Percentiles rank a stretch among this genome's conserved stretches.
Conservation (phyloP, 2,888 invertebrate genomes). For the Frankliniella fusca region DNA sequence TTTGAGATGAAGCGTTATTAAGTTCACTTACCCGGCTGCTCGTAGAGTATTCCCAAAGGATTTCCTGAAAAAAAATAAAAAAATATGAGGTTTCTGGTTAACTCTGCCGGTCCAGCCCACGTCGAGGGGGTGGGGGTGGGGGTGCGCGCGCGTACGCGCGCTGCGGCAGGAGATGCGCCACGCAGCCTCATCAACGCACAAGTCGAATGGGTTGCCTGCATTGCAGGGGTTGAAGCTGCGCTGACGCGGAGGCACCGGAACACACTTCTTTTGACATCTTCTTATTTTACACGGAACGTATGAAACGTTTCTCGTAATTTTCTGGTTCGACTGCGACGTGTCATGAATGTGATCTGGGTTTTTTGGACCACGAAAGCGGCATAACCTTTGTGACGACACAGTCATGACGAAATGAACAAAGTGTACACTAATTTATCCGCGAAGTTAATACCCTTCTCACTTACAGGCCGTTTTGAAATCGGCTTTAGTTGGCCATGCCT, state of each 20-base stretch:
- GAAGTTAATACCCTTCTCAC: too few relatives aligned
- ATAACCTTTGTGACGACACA: too few relatives aligned
- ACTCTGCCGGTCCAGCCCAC: too few relatives aligned
- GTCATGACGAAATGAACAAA: too few relatives aligned
- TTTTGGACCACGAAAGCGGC: neutral
- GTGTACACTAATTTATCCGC: too few relatives aligned
- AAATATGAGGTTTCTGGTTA: too few relatives aligned
- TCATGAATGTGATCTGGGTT: neutral
- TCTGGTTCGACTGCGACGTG: neutral
- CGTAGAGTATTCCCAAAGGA: conserved; percentile 1
- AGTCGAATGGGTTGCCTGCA: conserved; percentile 17
- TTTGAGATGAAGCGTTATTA: neutral
- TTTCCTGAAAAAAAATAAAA: neutral
- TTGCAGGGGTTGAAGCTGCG: neutral
- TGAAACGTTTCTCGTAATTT: neutral
- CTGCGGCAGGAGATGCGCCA: neutral
- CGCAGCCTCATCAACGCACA: conserved; percentile 17
- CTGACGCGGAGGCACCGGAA: neutral
- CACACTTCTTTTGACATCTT: neutral
- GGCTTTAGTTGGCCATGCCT: neutral
- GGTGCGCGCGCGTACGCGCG: neutral
- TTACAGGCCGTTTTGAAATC: neutral
- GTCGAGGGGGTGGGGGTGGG: too few relatives aligned
- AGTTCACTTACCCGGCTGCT: conserved; percentile 5
- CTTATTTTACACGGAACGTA: neutral